Evolutionary conservation across 2,113 vertebrate species (phyloP).

Genomic region (Urocolius indicus): DNA sequence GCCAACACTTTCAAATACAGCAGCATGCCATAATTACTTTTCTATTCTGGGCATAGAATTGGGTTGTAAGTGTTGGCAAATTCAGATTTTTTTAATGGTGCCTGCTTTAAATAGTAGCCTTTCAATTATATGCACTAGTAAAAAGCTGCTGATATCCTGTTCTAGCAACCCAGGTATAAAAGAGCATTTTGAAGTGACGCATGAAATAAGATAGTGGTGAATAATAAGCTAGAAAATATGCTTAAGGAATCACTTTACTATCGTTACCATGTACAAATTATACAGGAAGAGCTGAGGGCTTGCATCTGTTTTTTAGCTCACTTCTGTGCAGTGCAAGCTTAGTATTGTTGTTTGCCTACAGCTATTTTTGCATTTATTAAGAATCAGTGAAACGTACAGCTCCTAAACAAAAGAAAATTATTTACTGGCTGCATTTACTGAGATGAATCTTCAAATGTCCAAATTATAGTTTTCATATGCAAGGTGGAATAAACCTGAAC

Average conservation of each 20-base stretch:
- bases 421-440: background rate
- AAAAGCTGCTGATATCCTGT: conserved; percentile 42
- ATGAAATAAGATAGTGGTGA: conserved; percentile 39
- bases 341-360: conserved; percentile 38
- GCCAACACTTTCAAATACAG: background rate
- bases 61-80: background rate
- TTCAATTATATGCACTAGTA: conserved; percentile 15
- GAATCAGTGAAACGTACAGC: conserved; percentile 37
- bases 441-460: background rate
- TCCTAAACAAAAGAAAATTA: conserved; percentile 23
- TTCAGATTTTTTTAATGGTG: background rate
- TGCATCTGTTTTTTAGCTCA: conserved; percentile 48
- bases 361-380: conserved; percentile 55
- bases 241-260: conserved; percentile 58
- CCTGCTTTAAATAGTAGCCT: background rate
- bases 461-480: background rate
- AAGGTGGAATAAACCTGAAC: background rate
- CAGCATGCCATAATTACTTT: background rate
- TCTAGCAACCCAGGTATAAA: conserved; percentile 46
- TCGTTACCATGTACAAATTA: background rate
- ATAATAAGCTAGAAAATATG: conserved; percentile 66
- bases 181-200: conserved; percentile 49
- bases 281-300: conserved; percentile 49
- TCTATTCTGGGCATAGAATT: background rate
- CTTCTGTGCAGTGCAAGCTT: conserved; percentile 27